These are phyloP conservation scores for Caiman crocodilus DNA, from an alignment of 2,797 vertebrate genomes.

Conservation along the genomic window DNA sequence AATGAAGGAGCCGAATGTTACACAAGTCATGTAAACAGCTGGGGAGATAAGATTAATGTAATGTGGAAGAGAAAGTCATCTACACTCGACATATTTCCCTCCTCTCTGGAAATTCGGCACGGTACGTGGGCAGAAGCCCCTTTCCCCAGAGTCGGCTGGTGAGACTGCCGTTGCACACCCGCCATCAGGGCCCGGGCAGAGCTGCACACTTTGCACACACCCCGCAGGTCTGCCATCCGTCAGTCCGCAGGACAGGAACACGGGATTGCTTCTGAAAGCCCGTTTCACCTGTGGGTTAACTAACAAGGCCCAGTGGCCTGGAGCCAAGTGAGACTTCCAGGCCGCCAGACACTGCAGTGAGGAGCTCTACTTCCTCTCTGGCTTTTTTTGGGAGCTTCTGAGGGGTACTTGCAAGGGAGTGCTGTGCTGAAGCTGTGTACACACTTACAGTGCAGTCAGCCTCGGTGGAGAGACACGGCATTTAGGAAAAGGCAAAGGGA, in stretches of 20 bases:
- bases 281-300: not conserved
- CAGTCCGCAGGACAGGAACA: not conserved
- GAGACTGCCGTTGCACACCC: fast-evolving
- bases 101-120: not conserved
- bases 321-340: constrained; percentile 37
- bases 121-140: too few species aligned
- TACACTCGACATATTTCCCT: not conserved
- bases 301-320: constrained; percentile 54
- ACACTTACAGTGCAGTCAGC: not conserved
- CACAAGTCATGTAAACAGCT: not conserved
- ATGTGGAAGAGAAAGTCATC: not conserved
- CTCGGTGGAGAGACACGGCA: not conserved
- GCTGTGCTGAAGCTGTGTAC: not conserved
- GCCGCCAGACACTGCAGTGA: constrained; percentile 18
- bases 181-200: not conserved
- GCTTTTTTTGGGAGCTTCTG: constrained; percentile 29
- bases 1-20: not conserved
- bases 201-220: fast-evolving
- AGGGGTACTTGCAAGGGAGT: constrained; percentile 40
- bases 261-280: constrained; percentile 16
- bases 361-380: constrained; percentile 52
- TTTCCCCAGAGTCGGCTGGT: not conserved
- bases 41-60: not conserved
- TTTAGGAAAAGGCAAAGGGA: not conserved
- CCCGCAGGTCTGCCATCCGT: not conserved